Evolutionary conservation across 2,888 invertebrate species (phyloP).

Genomic region (Lysandra bellargus): DNA sequence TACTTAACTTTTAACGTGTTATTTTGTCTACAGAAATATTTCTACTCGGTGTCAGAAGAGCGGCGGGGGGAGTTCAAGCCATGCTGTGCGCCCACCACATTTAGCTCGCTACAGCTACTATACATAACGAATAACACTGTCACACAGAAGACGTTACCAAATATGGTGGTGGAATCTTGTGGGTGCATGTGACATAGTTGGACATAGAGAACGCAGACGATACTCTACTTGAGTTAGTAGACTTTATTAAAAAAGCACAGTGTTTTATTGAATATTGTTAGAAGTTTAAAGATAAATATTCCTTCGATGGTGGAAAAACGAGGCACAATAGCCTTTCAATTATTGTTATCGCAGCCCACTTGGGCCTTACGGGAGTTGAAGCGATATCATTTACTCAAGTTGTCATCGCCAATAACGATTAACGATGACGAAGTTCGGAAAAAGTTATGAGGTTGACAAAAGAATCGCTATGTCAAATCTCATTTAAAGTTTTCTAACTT

Average conservation of each 20-base stretch:
- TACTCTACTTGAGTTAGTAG: background rate
- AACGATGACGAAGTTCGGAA: background rate
- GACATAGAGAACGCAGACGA: background rate
- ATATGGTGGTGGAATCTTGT: slow-evolving; percentile 95
- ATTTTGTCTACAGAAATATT: slow-evolving; percentile 82
- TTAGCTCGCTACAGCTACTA: slow-evolving; percentile 88
- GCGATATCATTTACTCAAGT: too few species aligned
- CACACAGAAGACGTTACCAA: slow-evolving; percentile 89
- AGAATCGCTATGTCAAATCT: background rate
- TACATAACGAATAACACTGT: slow-evolving; percentile 89
- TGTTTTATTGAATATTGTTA: too few species aligned
- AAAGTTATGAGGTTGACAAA: background rate
- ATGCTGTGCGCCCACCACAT: slow-evolving; percentile 92
- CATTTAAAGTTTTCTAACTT: background rate
- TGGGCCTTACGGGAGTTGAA: too few species aligned
- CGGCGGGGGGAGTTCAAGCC: slow-evolving; percentile 85
- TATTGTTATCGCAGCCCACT: too few species aligned
- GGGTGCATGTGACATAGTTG: slow-evolving; percentile 85
- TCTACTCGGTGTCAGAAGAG: slow-evolving; percentile 78
- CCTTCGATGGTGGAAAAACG: too few species aligned
- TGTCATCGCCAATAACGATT: background rate
- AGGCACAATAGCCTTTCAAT: too few species aligned
- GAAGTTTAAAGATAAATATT: too few species aligned
- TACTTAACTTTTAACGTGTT: background rate
- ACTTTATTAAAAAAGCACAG: background rate